phyloP scores from a whole-genome alignment of 2,113 vertebrate genomes.

The Brevimyrus niger region DNA sequence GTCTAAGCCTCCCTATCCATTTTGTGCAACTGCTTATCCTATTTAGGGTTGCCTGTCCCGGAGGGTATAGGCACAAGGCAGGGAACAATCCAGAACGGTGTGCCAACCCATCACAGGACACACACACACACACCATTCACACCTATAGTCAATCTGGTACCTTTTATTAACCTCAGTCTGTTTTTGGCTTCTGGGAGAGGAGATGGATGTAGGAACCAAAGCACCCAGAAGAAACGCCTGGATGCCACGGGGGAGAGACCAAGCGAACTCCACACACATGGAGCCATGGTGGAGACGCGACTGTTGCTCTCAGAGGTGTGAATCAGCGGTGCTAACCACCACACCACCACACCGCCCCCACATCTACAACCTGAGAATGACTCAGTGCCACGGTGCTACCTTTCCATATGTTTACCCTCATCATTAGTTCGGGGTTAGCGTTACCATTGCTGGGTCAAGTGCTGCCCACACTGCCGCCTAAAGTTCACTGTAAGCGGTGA shows the following conservation, averaged over 20 bases:
- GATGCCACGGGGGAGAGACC: neutral
- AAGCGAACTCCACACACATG: neutral
- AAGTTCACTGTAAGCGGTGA: neutral
- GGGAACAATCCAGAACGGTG: neutral
- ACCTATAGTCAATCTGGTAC: neutral
- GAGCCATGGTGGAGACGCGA: neutral
- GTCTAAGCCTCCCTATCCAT: neutral
- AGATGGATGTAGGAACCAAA: neutral
- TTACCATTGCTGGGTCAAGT: neutral
- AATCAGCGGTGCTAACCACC: neutral
- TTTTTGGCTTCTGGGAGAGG: no score
- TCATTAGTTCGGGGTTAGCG: neutral
- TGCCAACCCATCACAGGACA: neutral
- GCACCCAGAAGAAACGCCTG: neutral
- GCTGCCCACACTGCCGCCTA: neutral
- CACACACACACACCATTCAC: neutral
- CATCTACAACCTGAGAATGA: neutral
- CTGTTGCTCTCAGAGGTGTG: neutral
- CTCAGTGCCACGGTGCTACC: neutral
- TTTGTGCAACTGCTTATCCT: neutral
- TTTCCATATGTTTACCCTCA: neutral
- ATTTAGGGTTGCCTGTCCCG: neutral
- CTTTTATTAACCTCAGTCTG: neutral
- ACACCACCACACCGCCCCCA: no score
- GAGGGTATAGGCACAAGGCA: neutral